Evolutionary conservation across 2,113 vertebrate genomes (phyloP), one percentile per base, ranked within the genome.

Genomic region (Actenoides lindsayi): DNA sequence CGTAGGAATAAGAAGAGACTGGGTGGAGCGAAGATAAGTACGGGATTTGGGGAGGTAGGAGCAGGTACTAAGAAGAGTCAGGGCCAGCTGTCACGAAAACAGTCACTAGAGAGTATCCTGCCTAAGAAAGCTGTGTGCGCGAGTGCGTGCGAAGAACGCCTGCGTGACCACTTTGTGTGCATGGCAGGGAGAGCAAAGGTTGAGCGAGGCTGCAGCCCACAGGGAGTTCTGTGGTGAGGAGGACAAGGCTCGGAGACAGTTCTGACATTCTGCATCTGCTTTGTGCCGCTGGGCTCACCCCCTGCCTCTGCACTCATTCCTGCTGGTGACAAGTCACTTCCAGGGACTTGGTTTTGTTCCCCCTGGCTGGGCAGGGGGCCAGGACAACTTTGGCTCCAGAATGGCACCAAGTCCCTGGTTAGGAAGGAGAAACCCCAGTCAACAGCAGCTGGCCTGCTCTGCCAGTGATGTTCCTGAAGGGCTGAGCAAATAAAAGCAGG

Each of bases 141-240:
- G 14, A 17, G 30, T 1, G 23, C 6, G 11, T 2, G 11, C 20
- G 30, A n/a, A 41, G 6, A 41, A 42, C 0, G 13, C 31, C 6
- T 1, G 4, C 3, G 5, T 8, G 62, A 54, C 11, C 0, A 7
- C 25, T 28, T 33, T 0, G 1, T 3, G 33, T 2, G 6, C 9
- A 0, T 2, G 14, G 41, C 30, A 27, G 39, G 44, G 33, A 50
- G 33, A 28, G 41, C 9, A 46, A 28, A 44, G 17, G 39, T 0
- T 35, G 33, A 33, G 83, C 1, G 25, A 50, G 48, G 53, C 41
- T 67, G 41, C 28, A 44, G 81, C 59, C 70, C 4, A 0, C 1
- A 9, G 31, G n/a, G 62, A 62, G 17, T 13, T 37, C 3, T 50
- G 27, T 8, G 67, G 30, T 5, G 16, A n/a, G 27, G 15, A 42